Evolutionary conservation across 1,140 invertebrate genomes (phyloP), one percentile per base, ranked within the genome.

Genomic region (Heliconius hermathena): DNA sequence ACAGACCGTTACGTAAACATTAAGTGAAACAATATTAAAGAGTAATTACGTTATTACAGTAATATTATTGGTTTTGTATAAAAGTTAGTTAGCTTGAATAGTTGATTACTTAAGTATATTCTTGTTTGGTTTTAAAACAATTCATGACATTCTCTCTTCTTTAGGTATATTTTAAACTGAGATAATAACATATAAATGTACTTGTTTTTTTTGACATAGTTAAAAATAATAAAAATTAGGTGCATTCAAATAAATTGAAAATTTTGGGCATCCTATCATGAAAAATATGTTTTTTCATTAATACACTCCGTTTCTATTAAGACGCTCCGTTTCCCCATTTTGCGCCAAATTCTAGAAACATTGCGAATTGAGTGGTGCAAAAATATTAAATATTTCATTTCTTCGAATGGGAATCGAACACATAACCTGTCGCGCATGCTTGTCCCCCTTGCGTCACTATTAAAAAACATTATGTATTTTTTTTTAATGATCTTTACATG

Each of bases 1-100:
- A 22, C 4, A 26, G n/a, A 66, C 60, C 60, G 60, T 29, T 66
- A 66, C 60, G 29, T 66, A 66, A 66, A 66, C 60, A 66, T 66
- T 66, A 66, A 66, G 60, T 29, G 26, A 66, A 66, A 66, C 60
- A 66, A 66, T 66, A 66, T 29, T 66, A 66, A 66, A 26, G 11
- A 66, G 60, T 66, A 66, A 66, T 66, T 29, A 66, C 60, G 22
- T 66, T 66, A 66, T 26, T 66, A 66, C 22, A 26, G 60, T 66
- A 66, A 66, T 60, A 60, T 60, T 66, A 29, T 66, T 66, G 60
- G 60, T 66, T 60, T 66, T 66, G 60, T 66, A 66, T 66, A 66
- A 3, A 66, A 66, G n/a, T 66, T 66, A 66, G 22, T 66, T 26
- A 16, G 2, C 60, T 26, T 29, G 22, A 26, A 66, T 26, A 16